These are phyloP conservation scores for Adelosebastes latens DNA, from an alignment of 2,797 vertebrate species.

Conservation along the genomic window DNA sequence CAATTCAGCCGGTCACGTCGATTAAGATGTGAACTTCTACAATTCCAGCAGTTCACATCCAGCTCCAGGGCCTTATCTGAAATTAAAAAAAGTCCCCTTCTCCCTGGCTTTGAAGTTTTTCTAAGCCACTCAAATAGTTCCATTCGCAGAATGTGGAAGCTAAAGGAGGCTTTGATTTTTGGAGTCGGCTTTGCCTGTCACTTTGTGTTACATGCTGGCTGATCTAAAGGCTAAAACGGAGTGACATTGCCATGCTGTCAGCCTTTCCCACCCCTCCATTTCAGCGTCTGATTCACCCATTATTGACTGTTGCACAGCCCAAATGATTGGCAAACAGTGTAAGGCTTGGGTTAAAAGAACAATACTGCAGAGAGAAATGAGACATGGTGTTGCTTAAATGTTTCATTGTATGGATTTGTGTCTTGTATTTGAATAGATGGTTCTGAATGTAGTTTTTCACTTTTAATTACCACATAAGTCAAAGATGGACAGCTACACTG, in stretches of 20 bases:
- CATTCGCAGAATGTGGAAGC: constrained; percentile 74
- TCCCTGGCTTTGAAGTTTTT: constrained; percentile 82
- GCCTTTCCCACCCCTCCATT: constrained; percentile 54
- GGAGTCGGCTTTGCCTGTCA: constrained; percentile 79
- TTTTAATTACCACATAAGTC: not conserved
- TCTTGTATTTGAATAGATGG: not conserved
- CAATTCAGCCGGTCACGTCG: constrained; percentile 80
- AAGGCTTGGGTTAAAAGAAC: constrained; percentile 6
- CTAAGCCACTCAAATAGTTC: constrained; percentile 81
- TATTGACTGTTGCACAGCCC: constrained; percentile 53
- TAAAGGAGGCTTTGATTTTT: constrained; percentile 81
- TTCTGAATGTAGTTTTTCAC: not conserved
- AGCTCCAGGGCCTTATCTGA: constrained; percentile 85
- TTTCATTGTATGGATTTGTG: constrained; percentile 4
- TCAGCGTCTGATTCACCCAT: constrained; percentile 51
- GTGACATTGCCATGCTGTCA: constrained; percentile 57
- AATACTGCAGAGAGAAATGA: constrained; percentile 11
- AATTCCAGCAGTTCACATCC: constrained; percentile 81
- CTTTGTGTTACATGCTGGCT: constrained; percentile 76
- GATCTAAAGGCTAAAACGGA: constrained; percentile 71
- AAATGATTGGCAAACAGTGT: constrained; percentile 49
- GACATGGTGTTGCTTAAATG: not conserved
- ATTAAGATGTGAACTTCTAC: constrained; percentile 85
- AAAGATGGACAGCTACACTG: not conserved
- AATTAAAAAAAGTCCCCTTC: constrained; percentile 83